Evolutionary conservation across 1,140 invertebrate genomes (phyloP), one percentile per base, ranked within the genome.

Genomic region (Lasaia peninsularis): DNA sequence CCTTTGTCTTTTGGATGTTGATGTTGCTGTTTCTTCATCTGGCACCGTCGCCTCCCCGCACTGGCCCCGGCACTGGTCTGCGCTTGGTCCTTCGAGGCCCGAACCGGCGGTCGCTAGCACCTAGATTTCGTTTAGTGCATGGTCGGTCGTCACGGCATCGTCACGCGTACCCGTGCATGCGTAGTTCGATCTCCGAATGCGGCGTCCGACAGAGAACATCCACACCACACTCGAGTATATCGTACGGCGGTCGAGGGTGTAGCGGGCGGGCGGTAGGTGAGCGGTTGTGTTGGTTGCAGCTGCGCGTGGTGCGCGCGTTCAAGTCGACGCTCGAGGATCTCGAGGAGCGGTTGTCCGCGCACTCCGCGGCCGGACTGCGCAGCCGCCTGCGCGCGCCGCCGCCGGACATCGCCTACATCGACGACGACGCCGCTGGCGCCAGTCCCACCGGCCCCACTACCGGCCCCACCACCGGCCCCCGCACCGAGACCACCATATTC

Each of bases 251-350:
- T 28, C 52, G 69, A 56, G 53, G 53, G 37, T 56, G 53, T 56
- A 48, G 53, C 24, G 50, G 52, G 53, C 35, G 50, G 50, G 53
- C 35, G 55, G 67, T 60, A 62, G 51, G 65, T 62, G 62, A 61
- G 61, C 52, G 58, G 62, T 68, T 71, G 71, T 81, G 93, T 93
- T 93, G 92, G 94, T 96, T 96, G 92, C 97, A 99, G 98, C 95
- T 99, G 92, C 96, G 98, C 92, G 98, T 99, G 92, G 98, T 99
- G 92, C 96, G 98, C 93, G 98, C 98, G 88, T 99, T 99, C 96
- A 98, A 98, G 93, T 99, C 97, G 82, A 99, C 96, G 86, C 92
- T 99, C 93, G 98, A 99, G 94, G 98, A 99, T 92, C 93, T 99
- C 92, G 98, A 99, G 92, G 98, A 99, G 92, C 95, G 97, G 85